Base-by-base conservation (phyloP, 92 coral and sea anemone genomes). In the Phenganax stokvisi region DNA sequence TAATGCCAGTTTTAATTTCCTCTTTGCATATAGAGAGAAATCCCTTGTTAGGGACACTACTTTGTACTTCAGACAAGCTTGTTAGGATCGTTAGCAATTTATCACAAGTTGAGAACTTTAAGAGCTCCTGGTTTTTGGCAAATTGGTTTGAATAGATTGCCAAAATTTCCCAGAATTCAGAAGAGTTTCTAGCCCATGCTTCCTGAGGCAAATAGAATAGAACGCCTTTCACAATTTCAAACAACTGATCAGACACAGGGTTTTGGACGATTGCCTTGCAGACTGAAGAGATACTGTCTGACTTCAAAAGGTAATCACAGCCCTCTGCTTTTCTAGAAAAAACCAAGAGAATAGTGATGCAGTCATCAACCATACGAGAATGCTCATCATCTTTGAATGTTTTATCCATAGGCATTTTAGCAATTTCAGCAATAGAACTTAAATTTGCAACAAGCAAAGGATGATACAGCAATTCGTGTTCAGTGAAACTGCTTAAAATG, bases 401-500 rank as follows among this genome's bases (percentile, higher is more conserved):
- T 37, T 59, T 31, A 61, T 11, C 56, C 71, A 30, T 16, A 0
- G 89, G 61, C 67, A 91, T 76, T 0, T 37, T 37, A 37, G 47
- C 47, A 37, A 75, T 81, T 64, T 84, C 89, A 71, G 85, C 74
- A 16, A 93, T 67, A 15, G 81, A 13, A 11, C 77, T 75, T 25
- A 94, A 82, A 76, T 90, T 94, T n/a, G 90, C 71, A 12, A 88
- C 65, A 89, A 94, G 82, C 72, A 92, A 91, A 0, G 92, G 90
- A 74, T 91, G 92, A 17, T 75, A 77, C 13, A 90, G 77, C 30
- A 94, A 73, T 44, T 85, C 94, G 47, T 90, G 81, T 56, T 90
- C 93, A 0, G 98, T 90, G 84, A 94, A 94, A 74, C 98, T 90
- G 61, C 97, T 92, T 25, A 94, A 85, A 69, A 94, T 90, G 30